phyloP scores from a whole-genome alignment of 2,797 vertebrate species.

The Manis pentadactyla region DNA sequence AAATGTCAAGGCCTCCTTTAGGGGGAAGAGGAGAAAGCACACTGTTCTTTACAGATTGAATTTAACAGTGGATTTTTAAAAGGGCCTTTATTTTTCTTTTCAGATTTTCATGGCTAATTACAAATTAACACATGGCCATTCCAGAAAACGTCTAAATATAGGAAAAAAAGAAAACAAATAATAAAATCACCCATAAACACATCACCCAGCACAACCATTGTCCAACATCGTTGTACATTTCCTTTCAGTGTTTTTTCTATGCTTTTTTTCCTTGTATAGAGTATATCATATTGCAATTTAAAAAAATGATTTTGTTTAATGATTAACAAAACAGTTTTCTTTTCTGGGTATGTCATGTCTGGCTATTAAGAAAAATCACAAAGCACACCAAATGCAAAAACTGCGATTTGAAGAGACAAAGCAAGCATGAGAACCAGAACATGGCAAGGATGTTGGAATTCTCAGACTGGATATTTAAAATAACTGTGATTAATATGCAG shows the following conservation, averaged over 20 bases:
- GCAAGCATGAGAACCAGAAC: neutral
- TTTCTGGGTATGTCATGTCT: neutral
- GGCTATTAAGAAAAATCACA: neutral
- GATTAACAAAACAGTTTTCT: neutral
- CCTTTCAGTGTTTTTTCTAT: conserved; percentile 48
- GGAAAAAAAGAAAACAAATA: neutral
- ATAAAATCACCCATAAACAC: conserved; percentile 26
- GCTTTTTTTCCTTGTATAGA: neutral
- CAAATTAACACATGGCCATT: conserved; percentile 66
- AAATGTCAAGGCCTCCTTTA: conserved; percentile 66
- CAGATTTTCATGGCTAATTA: conserved; percentile 65
- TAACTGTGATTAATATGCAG: neutral
- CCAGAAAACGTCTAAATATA: conserved; percentile 58
- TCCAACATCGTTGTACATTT: neutral
- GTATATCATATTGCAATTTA: neutral
- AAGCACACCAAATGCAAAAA: neutral
- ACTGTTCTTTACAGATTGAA: conserved; percentile 7
- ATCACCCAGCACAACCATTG: neutral
- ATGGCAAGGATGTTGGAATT: neutral
- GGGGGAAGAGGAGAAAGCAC: neutral
- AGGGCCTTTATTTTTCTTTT: conserved; percentile 56
- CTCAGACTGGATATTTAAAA: neutral
- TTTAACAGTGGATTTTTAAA: conserved; percentile 66
- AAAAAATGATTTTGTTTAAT: neutral
- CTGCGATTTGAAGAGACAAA: neutral